Conservation (phyloP, 2,888 invertebrate genomes). For the Troides helena region DNA sequence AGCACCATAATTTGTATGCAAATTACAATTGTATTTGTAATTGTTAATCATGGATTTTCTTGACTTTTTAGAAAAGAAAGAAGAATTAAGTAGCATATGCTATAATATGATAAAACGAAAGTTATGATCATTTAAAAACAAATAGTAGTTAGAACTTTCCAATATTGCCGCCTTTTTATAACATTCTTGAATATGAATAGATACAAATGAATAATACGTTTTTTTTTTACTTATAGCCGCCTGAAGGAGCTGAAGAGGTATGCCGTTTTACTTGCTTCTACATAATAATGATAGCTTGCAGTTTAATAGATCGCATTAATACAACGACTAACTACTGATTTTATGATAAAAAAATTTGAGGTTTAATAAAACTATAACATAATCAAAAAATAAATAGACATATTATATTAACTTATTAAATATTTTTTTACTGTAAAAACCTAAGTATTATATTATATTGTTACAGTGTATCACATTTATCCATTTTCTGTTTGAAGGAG, state of each 20-base stretch:
- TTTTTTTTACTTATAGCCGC: slow-evolving; percentile 50
- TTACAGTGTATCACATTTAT: background rate
- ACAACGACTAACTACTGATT: too few relatives aligned
- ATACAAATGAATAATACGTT: background rate
- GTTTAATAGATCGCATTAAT: background rate
- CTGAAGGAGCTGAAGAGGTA: slow-evolving; percentile 68
- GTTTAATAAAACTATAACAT: too few relatives aligned
- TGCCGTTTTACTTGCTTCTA: slow-evolving; percentile 25
- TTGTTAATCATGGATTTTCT: too few relatives aligned
- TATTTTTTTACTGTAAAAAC: background rate
- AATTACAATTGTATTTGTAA: too few relatives aligned
- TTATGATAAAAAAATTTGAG: too few relatives aligned
- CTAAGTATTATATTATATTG: background rate
- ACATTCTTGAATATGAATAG: background rate
- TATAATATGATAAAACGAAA: too few relatives aligned
- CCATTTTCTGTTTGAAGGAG: slow-evolving; percentile 32
- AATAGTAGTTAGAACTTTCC: too few relatives aligned
- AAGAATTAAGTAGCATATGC: too few relatives aligned
- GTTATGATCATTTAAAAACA: too few relatives aligned
- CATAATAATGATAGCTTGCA: background rate
- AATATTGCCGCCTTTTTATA: background rate
- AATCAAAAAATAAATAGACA: too few relatives aligned
- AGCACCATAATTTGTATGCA: too few relatives aligned
- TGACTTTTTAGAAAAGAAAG: too few relatives aligned
- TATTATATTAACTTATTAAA: background rate